Base-by-base conservation (phyloP, 1,140 invertebrate genomes). In the Zelostemma sp. region DNA sequence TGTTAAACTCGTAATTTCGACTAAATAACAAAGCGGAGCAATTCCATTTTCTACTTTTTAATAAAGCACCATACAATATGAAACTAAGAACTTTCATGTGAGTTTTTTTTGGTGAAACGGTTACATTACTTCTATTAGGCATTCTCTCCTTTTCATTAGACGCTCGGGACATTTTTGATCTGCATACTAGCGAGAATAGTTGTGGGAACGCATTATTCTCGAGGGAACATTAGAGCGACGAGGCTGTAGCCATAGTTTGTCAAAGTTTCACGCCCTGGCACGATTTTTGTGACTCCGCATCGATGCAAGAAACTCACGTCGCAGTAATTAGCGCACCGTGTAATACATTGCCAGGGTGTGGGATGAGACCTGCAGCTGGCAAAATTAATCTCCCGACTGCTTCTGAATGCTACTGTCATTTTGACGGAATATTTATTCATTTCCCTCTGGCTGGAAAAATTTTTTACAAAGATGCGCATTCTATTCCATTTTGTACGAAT, bases 281-380 rank as follows among this genome's bases (percentile, higher is more conserved):
- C 45, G 45, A 65, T 70, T 70, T 70, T 70, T 70, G 53, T 40
- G 40, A 65, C 40, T 51, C 21, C 5, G 41, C 17, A 38, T 70
- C 58, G 68, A 54, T 48, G 61, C 47, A 70, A 70, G 61, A 70
- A 70, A 65, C 41, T 50, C 45, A 21, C 61, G 40, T 61, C 47
- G 59, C 33, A 46, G 67, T 70, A 62, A 70, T 65, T 63, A 70
- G 49, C 40, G 19, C 19, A 43, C 25, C 31, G 43, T 35, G 21
- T 25, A 25, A 25, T 3, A 25, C 21, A 25, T 25, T 25, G n/a
- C n/a, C n/a, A n/a, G n/a, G n/a, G n/a, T n/a, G 25, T 28, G 3
- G 25, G 25, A 28, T 28, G 25, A 28, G 3, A 28, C 25, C 25
- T n/a, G n/a, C n/a, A 28, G 25, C 25, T 28, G 25, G 25, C 3